phyloP scores from a whole-genome alignment of 2,113 vertebrate species.

The Rhizomys pruinosus region DNA sequence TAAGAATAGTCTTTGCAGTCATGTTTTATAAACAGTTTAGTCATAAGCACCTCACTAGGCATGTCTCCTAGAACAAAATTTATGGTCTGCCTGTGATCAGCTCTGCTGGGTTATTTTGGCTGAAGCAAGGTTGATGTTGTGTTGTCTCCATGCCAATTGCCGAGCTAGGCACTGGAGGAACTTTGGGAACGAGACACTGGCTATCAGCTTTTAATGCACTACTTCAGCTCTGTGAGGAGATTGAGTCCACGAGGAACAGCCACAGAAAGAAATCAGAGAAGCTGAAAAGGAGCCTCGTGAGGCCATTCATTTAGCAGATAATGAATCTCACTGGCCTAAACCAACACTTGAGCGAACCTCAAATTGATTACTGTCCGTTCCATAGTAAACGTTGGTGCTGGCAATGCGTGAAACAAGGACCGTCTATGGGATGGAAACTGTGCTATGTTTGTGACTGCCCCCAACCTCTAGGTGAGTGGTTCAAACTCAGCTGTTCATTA shows the following conservation, averaged over 20 bases:
- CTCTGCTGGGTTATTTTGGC: not conserved
- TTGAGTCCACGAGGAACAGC: slow-evolving; percentile 34
- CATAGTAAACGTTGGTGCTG: not conserved
- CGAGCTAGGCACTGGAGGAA: not conserved
- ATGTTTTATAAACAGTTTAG: slow-evolving; percentile 65
- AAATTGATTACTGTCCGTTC: not conserved
- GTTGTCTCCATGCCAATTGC: not conserved
- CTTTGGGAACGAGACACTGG: not conserved
- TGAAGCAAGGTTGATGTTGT: slow-evolving; percentile 1
- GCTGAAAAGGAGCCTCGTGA: not conserved
- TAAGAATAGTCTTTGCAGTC: slow-evolving; percentile 46
- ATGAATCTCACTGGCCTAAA: not conserved
- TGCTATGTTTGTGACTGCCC: not conserved
- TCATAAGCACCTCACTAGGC: slow-evolving; percentile 42
- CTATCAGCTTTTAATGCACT: not conserved
- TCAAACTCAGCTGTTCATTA: not conserved
- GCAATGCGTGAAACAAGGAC: not conserved
- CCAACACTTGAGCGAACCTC: not conserved
- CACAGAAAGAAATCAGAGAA: slow-evolving; percentile 30
- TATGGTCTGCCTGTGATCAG: slow-evolving; percentile 22
- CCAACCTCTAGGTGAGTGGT: fast-evolving
- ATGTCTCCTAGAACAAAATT: slow-evolving; percentile 55
- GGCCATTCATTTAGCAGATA: not conserved
- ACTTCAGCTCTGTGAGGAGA: slow-evolving; percentile 24
- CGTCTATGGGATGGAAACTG: not conserved